phyloP scores from a whole-genome alignment of 2,797 vertebrate genomes.

The Protosalanx chinensis region DNA sequence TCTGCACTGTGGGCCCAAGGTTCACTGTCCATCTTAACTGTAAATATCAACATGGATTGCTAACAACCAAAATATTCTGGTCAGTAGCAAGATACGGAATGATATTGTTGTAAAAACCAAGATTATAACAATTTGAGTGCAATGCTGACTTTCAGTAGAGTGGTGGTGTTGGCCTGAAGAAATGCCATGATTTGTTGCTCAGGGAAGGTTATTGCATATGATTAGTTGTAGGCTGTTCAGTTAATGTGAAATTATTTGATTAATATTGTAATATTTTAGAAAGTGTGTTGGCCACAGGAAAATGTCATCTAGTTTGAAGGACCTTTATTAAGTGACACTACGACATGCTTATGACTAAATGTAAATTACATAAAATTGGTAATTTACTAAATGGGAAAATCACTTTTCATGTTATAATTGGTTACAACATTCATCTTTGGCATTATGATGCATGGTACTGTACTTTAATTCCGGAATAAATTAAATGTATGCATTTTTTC shows the following conservation, averaged over 20 bases:
- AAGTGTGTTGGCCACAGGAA: constrained; percentile 22
- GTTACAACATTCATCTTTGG: background rate
- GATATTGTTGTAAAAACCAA: background rate
- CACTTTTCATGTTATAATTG: constrained; percentile 17
- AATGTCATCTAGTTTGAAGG: constrained; percentile 33
- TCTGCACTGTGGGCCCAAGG: constrained; percentile 59
- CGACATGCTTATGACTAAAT: constrained; percentile 31
- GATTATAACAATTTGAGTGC: background rate
- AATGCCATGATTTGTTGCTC: constrained; percentile 23
- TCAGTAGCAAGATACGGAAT: background rate
- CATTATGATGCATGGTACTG: background rate
- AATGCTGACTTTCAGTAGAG: background rate
- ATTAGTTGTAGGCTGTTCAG: constrained; percentile 35
- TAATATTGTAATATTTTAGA: constrained; percentile 21
- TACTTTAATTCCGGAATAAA: no score
- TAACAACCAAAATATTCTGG: constrained; percentile 7
- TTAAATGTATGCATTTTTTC: background rate
- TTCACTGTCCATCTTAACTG: constrained; percentile 14
- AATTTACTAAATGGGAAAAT: constrained; percentile 9
- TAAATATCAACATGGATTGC: constrained; percentile 10
- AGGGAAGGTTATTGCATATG: constrained; percentile 34
- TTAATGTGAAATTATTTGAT: constrained; percentile 41
- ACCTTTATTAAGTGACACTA: constrained; percentile 51
- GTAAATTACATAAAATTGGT: constrained; percentile 21
- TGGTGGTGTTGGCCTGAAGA: background rate